Conservation (phyloP, 2,888 invertebrate species). For the Luperina testacea region DNA sequence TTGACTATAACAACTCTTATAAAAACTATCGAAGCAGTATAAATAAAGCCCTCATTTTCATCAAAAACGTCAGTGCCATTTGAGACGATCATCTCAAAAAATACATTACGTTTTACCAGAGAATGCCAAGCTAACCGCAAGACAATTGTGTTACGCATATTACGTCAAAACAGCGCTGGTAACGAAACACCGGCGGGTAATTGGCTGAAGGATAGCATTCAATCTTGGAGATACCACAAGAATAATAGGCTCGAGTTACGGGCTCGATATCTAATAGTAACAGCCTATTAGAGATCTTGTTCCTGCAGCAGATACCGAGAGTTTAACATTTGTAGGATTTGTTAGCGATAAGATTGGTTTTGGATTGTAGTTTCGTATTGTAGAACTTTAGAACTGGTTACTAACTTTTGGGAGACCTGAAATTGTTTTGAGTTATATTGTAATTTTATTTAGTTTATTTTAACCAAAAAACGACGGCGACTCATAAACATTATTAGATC, state of each 20-base stretch:
- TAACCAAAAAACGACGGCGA: not conserved
- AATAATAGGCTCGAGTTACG: conserved; percentile 67
- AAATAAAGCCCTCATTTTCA: conserved; percentile 46
- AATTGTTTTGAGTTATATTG: not conserved
- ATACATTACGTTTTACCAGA: conserved; percentile 56
- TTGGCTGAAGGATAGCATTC: conserved; percentile 69
- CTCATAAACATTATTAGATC: not conserved
- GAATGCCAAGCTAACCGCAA: conserved; percentile 62
- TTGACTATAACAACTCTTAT: not conserved
- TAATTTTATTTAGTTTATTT: not conserved
- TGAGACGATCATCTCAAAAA: conserved; percentile 55
- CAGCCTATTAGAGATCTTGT: conserved; percentile 62
- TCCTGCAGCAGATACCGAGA: conserved; percentile 37
- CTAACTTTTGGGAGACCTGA: not conserved
- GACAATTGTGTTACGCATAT: conserved; percentile 67
- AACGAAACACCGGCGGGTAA: conserved; percentile 67
- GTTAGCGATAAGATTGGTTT: conserved; percentile 35
- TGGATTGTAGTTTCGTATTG: not conserved
- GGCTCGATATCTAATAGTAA: conserved; percentile 67
- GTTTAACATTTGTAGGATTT: conserved; percentile 38
- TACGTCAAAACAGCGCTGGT: conserved; percentile 66
- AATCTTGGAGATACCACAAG: conserved; percentile 70
- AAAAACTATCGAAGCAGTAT: conserved; percentile 45
- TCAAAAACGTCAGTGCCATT: conserved; percentile 48
- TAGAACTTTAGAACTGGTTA: not conserved